phyloP scores from a whole-genome alignment of 1,140 invertebrate genomes.

The Asbolus verrucosus region DNA sequence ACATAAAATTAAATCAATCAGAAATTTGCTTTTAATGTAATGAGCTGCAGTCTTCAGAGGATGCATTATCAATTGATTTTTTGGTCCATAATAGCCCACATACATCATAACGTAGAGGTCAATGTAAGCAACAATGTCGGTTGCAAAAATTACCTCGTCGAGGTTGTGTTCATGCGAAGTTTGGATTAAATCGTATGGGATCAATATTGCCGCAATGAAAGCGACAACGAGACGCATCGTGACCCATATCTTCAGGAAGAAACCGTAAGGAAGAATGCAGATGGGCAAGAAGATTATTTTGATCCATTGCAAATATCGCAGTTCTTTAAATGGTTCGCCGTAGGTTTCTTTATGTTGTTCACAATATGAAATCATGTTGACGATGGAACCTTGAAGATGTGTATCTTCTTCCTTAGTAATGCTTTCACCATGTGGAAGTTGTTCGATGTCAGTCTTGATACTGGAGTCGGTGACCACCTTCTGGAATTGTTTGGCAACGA shows the following conservation, averaged over 20 bases:
- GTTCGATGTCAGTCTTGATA: too few species aligned
- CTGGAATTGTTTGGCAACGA: background rate
- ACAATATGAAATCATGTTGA: slow-evolving; percentile 64
- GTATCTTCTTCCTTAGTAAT: slow-evolving; percentile 23
- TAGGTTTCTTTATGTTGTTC: slow-evolving; percentile 63
- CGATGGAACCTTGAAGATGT: slow-evolving; percentile 65
- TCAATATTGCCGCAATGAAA: slow-evolving; percentile 62
- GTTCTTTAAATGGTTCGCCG: slow-evolving; percentile 62
- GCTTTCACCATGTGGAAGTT: slow-evolving; percentile 9
- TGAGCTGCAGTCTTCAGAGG: slow-evolving; percentile 66
- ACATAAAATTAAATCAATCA: slow-evolving; percentile 64
- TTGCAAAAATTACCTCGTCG: slow-evolving; percentile 59
- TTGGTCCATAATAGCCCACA: slow-evolving; percentile 65
- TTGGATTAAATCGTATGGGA: slow-evolving; percentile 62
- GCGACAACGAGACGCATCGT: slow-evolving; percentile 62
- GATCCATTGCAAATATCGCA: slow-evolving; percentile 63
- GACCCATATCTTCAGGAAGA: slow-evolving; percentile 66
- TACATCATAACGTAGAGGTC: slow-evolving; percentile 66
- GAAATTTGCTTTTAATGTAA: slow-evolving; percentile 65
- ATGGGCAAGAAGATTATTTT: slow-evolving; percentile 65
- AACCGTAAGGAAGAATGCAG: slow-evolving; percentile 65
- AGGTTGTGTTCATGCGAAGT: slow-evolving; percentile 62
- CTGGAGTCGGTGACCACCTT: too few species aligned
- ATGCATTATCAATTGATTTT: slow-evolving; percentile 67
- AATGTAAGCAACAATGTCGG: slow-evolving; percentile 65